Conservation (phyloP, 2,888 invertebrate species). For the Mythimna albipuncta region DNA sequence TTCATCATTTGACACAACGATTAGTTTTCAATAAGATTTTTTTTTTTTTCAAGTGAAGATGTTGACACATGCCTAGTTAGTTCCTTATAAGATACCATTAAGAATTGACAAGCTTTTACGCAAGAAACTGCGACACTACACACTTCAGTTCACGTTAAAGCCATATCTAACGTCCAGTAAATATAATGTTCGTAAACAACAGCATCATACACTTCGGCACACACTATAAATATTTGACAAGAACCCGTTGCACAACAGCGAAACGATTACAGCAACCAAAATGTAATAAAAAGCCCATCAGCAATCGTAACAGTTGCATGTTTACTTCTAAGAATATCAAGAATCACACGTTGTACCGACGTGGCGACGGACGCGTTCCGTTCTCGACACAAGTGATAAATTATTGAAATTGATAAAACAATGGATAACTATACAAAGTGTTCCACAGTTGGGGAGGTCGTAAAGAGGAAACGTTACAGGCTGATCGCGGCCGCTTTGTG, state of each 20-base stretch:
- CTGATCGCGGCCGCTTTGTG: conserved; percentile 82
- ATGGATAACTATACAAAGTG: conserved; percentile 86
- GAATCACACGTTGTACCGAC: conserved; percentile 79
- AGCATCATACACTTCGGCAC: conserved; percentile 16
- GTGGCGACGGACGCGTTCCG: conserved; percentile 85
- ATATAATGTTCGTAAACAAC: conserved; percentile 31
- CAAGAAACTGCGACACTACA: conserved; percentile 21
- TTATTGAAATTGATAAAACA: conserved; percentile 90
- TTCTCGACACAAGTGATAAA: conserved; percentile 85
- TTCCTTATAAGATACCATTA: background rate
- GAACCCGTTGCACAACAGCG: conserved; percentile 25
- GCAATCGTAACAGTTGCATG: conserved; percentile 65
- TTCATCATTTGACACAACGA: background rate
- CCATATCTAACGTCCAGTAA: conserved; percentile 13
- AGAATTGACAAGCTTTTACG: background rate
- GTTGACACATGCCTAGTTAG: background rate
- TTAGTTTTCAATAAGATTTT: conserved; percentile 8
- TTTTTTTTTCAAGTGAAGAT: background rate
- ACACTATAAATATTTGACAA: conserved; percentile 42
- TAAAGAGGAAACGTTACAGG: conserved; percentile 88
- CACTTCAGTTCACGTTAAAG: conserved; percentile 4
- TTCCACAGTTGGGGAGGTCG: conserved; percentile 87
- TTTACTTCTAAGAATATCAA: conserved; percentile 77
- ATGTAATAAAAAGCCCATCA: conserved; percentile 54
- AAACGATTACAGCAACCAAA: conserved; percentile 36